These are phyloP conservation scores for Lipophrys pholis DNA, from an alignment of 2,113 vertebrate genomes.

Conservation along the genomic window DNA sequence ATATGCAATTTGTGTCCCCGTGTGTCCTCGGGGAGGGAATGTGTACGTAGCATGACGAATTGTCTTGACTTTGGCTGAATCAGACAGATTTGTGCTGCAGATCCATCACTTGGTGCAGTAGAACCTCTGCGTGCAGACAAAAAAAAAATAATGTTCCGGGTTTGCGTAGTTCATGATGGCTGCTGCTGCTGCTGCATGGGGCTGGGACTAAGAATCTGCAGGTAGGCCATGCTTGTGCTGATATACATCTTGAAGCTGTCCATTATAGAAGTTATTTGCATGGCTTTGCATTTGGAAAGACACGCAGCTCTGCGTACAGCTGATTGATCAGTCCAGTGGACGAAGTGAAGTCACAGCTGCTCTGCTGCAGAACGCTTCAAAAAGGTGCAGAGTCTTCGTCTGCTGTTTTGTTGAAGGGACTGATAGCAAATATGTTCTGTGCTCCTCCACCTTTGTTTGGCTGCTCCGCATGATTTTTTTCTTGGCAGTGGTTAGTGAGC, in stretches of 20 bases:
- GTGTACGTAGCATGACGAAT: constrained; percentile 45
- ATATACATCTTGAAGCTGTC: constrained; percentile 4
- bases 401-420: not conserved
- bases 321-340: constrained; percentile 15
- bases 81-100: constrained; percentile 43
- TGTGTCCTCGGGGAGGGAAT: constrained; percentile 17
- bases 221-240: constrained; percentile 49
- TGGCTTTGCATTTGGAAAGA: constrained; percentile 17
- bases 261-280: constrained; percentile 7
- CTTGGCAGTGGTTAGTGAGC: not conserved
- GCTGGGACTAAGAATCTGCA: constrained; percentile 40
- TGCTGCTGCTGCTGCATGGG: constrained; percentile 56
- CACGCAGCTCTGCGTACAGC: constrained; percentile 7
- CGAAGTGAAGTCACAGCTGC: constrained; percentile 27
- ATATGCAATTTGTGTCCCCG: constrained; percentile 70
- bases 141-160: constrained; percentile 29
- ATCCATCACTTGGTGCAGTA: constrained; percentile 42
- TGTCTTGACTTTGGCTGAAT: constrained; percentile 46
- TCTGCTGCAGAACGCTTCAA: constrained; percentile 1
- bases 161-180: constrained; percentile 18
- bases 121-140: constrained; percentile 27
- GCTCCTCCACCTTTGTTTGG: constrained; percentile 10
- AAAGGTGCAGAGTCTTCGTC: not conserved
- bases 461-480: not conserved
- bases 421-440: not conserved